Evolutionary conservation across 2,113 vertebrate genomes (phyloP).

Genomic region (Chaetodon trifascialis): DNA sequence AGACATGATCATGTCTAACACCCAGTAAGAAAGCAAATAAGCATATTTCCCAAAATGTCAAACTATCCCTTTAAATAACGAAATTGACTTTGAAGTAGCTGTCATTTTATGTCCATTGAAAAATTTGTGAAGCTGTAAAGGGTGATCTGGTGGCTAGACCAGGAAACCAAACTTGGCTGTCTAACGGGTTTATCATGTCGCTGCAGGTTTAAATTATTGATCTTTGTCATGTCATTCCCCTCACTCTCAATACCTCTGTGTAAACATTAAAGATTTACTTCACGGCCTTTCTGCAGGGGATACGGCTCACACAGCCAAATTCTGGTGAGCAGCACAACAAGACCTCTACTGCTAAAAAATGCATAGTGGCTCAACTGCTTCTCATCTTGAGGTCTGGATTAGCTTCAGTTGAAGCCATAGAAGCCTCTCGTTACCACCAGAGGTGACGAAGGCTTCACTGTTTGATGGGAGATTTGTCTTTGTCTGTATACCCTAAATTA

Average conservation of each 20-base stretch:
- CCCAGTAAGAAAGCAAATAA: not conserved
- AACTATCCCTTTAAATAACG: not conserved
- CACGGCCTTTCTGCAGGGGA: not conserved
- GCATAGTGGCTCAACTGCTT: not conserved
- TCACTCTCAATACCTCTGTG: not conserved
- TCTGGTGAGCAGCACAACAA: not conserved
- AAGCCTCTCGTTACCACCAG: constrained; percentile 38
- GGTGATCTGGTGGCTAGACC: not conserved
- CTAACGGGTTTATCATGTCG: not conserved
- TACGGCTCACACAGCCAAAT: not conserved
- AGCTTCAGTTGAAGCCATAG: constrained; percentile 5
- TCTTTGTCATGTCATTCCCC: not conserved
- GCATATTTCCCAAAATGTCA: not conserved
- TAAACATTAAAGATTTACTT: not conserved
- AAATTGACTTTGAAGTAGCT: not conserved
- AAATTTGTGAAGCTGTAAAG: not conserved
- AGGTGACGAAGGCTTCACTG: constrained; percentile 20
- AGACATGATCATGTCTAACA: not conserved
- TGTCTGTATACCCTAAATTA: constrained; percentile 49
- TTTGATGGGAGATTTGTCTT: constrained; percentile 61
- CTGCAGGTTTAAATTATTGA: not conserved
- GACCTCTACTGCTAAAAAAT: not conserved
- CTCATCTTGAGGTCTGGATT: not conserved
- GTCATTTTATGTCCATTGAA: not conserved
- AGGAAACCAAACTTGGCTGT: not conserved